Evolutionary conservation across 2,113 vertebrate genomes (phyloP), one percentile per base, ranked within the genome.

Genomic region (Myotis brandtii): DNA sequence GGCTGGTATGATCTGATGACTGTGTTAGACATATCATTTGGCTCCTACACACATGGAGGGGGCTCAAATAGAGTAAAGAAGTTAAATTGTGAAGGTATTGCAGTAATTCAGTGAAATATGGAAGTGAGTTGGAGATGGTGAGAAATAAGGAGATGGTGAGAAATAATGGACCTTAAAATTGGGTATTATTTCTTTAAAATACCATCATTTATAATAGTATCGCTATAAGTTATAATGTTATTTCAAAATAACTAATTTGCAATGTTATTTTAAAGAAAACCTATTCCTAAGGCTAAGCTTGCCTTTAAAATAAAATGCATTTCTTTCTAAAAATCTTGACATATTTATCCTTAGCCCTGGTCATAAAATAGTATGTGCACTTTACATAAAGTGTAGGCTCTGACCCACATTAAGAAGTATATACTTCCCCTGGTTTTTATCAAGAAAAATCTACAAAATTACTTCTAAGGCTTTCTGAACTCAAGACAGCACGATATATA

Each of bases 391-490:
- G 3, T 73, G 0, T 46, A 70, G n/a, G 80, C 76, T 96, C 9
- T 95, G 73, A 93, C 40, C 54, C 81, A 86, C 69, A 97, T 66
- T 93, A 97, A 93, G 11, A 40, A 94, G 56, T 8, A 12, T 18
- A 25, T 72, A 92, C 20, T 91, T 85, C 89, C 56, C 0, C 9
- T 81, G 79, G 21, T 93, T 86, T 93, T 97, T 92, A 95, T 89
- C 1, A 96, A 87, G 43, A 97, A 95, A 98, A 97, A 96, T 96
- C 52, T 64, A 96, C 96, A 64, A 52, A 90, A 64, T 91, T 96
- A 89, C 91, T 95, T 96, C 79, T 12, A 94, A 56, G 32, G 97
- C 93, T 95, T 96, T 59, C 85, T 93, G 88, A 95, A 93, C 76
- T 97, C 69, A 94, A 89, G 80, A 96, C 80, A 93, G 88, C 48